Evolutionary conservation across 2,113 vertebrate genomes (phyloP).

Genomic region (Fregetta grallaria): DNA sequence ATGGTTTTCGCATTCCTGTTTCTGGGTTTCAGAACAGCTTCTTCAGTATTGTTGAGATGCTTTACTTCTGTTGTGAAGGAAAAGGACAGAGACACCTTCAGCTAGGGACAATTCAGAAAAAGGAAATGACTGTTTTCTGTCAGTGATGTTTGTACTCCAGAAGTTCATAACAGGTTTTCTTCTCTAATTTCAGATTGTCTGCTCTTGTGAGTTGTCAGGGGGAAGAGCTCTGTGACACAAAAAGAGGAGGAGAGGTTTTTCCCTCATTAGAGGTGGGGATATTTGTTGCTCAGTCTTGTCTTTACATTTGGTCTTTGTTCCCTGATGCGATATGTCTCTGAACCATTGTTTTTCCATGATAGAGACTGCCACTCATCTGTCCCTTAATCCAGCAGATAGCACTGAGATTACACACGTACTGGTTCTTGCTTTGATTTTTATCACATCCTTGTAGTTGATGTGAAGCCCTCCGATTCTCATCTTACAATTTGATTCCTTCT

Average conservation of each 20-base stretch:
- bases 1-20: background rate
- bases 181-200: background rate
- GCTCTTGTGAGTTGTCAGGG: background rate
- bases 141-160: background rate
- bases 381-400: background rate
- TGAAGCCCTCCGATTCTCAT: background rate
- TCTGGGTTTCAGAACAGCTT: background rate
- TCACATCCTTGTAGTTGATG: background rate
- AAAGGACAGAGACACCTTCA: background rate
- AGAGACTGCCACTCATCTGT: background rate
- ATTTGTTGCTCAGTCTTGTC: background rate
- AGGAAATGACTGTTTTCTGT: background rate
- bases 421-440: background rate
- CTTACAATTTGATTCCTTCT: background rate
- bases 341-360: background rate
- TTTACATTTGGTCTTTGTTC: background rate
- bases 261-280: background rate
- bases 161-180: background rate
- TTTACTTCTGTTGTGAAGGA: background rate
- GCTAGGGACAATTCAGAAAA: background rate
- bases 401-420: fast-evolving
- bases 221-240: background rate
- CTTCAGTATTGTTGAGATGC: background rate
- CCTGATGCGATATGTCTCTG: background rate
- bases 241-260: background rate